Percentiles rank a stretch among this genome's conserved stretches.
Conservation (phyloP, 2,888 invertebrate genomes). For the Xanthorhoe spadicearia region DNA sequence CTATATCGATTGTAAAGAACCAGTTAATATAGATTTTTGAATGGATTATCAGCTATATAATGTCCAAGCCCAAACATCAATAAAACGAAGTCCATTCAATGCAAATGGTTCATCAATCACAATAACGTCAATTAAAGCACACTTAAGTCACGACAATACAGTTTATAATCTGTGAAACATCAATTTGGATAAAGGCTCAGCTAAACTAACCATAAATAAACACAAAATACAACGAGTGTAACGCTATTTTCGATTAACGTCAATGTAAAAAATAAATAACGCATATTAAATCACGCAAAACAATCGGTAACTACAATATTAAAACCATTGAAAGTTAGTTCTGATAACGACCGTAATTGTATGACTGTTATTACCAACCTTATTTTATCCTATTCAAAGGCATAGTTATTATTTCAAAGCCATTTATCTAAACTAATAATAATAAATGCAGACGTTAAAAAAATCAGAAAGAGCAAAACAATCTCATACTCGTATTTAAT, state of each 20-base stretch:
- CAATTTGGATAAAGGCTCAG: constrained; percentile 28
- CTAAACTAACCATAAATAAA: constrained; percentile 11
- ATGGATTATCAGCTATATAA: constrained; percentile 26
- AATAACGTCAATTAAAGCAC: constrained; percentile 46
- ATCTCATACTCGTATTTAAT: background rate
- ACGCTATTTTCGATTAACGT: background rate
- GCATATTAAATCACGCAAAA: too few relatives aligned
- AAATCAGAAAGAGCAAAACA: background rate
- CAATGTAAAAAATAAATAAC: background rate
- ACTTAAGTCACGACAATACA: constrained; percentile 41
- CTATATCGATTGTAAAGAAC: background rate
- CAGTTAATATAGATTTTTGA: constrained; percentile 22
- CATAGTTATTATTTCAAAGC: too few relatives aligned
- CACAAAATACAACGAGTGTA: background rate
- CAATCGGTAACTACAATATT: too few relatives aligned
- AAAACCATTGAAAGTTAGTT: too few relatives aligned
- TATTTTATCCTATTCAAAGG: too few relatives aligned
- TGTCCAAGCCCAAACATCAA: constrained; percentile 35
- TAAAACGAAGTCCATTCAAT: constrained; percentile 44
- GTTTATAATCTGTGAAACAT: constrained; percentile 50
- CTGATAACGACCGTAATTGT: too few relatives aligned
- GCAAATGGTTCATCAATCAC: constrained; percentile 46
- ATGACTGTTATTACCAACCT: too few relatives aligned
- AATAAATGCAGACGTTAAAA: too few relatives aligned
- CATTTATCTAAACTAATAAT: too few relatives aligned